Evolutionary conservation across 1,140 invertebrate genomes (phyloP).

Genomic region (Trachymyrmex cornetzi): DNA sequence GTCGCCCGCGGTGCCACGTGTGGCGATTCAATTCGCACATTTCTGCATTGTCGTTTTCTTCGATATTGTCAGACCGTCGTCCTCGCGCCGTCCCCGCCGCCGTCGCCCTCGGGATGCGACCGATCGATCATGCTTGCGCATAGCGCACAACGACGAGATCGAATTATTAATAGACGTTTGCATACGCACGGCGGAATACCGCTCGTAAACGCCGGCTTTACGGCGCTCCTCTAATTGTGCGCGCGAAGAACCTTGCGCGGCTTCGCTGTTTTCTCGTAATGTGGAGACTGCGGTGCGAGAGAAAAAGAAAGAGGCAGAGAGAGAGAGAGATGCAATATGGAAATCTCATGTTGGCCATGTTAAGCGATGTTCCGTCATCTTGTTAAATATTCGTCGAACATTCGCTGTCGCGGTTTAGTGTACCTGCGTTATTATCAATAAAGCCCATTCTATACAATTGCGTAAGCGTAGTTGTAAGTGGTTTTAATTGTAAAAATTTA

Average conservation of each 20-base stretch:
- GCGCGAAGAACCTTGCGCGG: not conserved
- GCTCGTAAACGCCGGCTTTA: conserved; percentile 44
- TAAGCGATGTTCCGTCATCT: not conserved
- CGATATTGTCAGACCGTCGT: not conserved
- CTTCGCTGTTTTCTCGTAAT: not conserved
- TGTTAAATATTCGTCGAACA: conserved; percentile 1
- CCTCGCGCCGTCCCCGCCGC: not conserved
- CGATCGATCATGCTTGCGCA: conserved; percentile 10
- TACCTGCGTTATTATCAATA: not conserved
- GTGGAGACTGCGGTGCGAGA: not conserved
- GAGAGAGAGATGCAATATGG: not conserved
- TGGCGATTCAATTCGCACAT: conserved; percentile 68
- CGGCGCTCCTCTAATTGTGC: conserved; percentile 39
- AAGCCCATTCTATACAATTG: too few species aligned
- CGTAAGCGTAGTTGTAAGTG: too few species aligned
- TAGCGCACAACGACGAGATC: not conserved
- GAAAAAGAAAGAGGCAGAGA: not conserved
- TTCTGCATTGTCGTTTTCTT: conserved; percentile 35
- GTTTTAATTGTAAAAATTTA: too few species aligned
- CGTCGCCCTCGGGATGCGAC: conserved; percentile 23
- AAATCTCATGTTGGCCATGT: conserved; percentile 20
- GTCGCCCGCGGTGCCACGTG: conserved; percentile 4
- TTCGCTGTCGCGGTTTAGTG: not conserved
- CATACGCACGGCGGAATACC: conserved; percentile 8
- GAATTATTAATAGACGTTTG: conserved; percentile 58